Evolutionary conservation across 2,888 invertebrate species (phyloP).

Genomic region (Noctua pronuba): DNA sequence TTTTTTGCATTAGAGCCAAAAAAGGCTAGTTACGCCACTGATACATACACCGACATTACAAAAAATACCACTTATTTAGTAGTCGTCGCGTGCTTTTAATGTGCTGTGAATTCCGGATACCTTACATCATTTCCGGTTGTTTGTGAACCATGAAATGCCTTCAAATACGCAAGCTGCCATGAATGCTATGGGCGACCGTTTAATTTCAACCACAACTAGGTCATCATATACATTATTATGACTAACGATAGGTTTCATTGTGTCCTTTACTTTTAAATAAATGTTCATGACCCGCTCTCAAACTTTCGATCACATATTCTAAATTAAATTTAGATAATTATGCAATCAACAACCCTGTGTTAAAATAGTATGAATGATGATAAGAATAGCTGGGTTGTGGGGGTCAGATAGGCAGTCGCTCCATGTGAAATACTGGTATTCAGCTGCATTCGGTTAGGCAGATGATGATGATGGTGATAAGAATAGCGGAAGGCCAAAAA

Average conservation of each 20-base stretch:
- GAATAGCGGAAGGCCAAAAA: not conserved
- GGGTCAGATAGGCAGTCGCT: no score
- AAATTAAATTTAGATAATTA: constrained; percentile 2
- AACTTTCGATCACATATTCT: not conserved
- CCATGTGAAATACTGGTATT: no score
- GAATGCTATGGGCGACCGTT: constrained; percentile 53
- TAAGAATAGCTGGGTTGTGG: no score
- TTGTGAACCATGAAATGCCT: constrained; percentile 67
- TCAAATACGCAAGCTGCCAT: constrained; percentile 59
- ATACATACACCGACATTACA: constrained; percentile 5
- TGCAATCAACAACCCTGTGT: not conserved
- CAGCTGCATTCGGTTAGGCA: no score
- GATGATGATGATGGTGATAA: no score
- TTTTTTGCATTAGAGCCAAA: no score
- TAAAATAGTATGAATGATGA: not conserved
- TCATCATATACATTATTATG: constrained; percentile 63
- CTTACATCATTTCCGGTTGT: constrained; percentile 56
- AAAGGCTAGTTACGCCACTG: no score
- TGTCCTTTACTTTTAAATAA: constrained; percentile 19
- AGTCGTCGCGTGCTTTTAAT: constrained; percentile 42
- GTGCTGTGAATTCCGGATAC: constrained; percentile 19
- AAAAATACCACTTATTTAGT: constrained; percentile 15
- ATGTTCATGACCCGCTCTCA: not conserved
- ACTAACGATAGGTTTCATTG: constrained; percentile 3
- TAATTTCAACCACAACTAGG: constrained; percentile 67